These are phyloP conservation scores for Dissostichus mawsoni DNA, from an alignment of 2,113 vertebrate genomes.

Conservation along the genomic window DNA sequence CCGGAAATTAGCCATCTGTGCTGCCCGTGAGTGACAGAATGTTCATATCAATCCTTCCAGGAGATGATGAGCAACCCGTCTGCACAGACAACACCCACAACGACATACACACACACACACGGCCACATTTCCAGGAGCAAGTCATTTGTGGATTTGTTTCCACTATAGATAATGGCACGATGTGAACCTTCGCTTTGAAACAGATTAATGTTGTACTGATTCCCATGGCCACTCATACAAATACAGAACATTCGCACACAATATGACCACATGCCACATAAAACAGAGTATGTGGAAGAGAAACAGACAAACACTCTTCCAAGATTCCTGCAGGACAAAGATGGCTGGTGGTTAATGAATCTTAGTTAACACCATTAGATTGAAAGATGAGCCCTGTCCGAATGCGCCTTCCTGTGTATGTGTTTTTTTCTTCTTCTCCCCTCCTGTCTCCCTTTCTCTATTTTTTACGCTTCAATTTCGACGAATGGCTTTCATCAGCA, in stretches of 20 bases:
- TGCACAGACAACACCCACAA: slow-evolving; percentile 74
- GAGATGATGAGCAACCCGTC: slow-evolving; percentile 82
- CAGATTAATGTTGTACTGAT: slow-evolving; percentile 58
- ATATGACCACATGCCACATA: slow-evolving; percentile 53
- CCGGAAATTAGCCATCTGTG: slow-evolving; percentile 87
- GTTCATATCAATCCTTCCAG: slow-evolving; percentile 86
- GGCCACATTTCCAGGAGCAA: slow-evolving; percentile 69
- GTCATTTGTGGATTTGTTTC: slow-evolving; percentile 74
- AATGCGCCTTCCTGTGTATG: slow-evolving; percentile 71
- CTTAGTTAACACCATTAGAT: slow-evolving; percentile 84
- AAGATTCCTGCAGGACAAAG: slow-evolving; percentile 79
- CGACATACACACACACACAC: slow-evolving; percentile 50
- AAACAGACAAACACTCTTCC: slow-evolving; percentile 61
- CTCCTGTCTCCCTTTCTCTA: slow-evolving; percentile 46
- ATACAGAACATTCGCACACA: slow-evolving; percentile 37
- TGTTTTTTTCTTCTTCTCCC: slow-evolving; percentile 51
- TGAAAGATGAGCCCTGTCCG: slow-evolving; percentile 82
- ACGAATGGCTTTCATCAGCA: slow-evolving; percentile 85
- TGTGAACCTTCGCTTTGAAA: slow-evolving; percentile 74
- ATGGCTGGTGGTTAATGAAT: slow-evolving; percentile 83
- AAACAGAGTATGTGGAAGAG: slow-evolving; percentile 42
- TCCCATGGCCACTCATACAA: slow-evolving; percentile 53
- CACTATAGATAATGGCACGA: slow-evolving; percentile 66
- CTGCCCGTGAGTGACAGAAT: slow-evolving; percentile 85
- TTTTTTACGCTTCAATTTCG: slow-evolving; percentile 79